These are phyloP conservation scores for Panthera uncia DNA, from an alignment of 2,113 vertebrate genomes.

Conservation along the genomic window DNA sequence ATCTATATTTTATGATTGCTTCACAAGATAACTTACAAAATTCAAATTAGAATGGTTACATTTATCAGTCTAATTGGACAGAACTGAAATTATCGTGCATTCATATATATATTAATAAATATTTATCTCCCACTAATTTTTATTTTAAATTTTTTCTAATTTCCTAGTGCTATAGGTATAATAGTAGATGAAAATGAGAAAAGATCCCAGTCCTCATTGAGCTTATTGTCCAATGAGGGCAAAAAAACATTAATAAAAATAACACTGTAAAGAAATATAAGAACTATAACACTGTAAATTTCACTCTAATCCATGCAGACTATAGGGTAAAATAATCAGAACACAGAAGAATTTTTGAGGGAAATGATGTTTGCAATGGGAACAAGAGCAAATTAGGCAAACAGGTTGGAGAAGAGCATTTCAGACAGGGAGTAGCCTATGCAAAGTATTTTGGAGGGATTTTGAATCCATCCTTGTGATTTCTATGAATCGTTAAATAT, in stretches of 20 bases:
- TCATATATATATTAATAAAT: neutral
- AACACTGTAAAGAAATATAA: neutral
- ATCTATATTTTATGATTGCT: neutral
- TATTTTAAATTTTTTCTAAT: neutral
- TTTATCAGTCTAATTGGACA: neutral
- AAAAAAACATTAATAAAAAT: neutral
- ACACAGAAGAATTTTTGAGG: neutral
- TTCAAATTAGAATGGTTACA: neutral
- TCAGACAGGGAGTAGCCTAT: neutral
- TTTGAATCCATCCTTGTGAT: neutral
- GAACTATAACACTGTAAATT: neutral
- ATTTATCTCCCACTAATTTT: neutral
- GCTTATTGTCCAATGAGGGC: accelerated
- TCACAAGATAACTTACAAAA: neutral
- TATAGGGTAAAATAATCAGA: neutral
- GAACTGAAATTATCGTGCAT: neutral
- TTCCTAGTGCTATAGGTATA: neutral
- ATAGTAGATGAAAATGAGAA: neutral
- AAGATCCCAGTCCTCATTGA: neutral
- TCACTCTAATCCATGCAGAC: neutral
- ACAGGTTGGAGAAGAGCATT: neutral
- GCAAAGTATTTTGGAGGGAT: neutral
- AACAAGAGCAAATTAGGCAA: neutral
- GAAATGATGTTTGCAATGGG: neutral
- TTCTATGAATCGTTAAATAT: neutral